Evolutionary conservation across 2,113 vertebrate genomes (phyloP).

Genomic region (Pleuronectes platessa): DNA sequence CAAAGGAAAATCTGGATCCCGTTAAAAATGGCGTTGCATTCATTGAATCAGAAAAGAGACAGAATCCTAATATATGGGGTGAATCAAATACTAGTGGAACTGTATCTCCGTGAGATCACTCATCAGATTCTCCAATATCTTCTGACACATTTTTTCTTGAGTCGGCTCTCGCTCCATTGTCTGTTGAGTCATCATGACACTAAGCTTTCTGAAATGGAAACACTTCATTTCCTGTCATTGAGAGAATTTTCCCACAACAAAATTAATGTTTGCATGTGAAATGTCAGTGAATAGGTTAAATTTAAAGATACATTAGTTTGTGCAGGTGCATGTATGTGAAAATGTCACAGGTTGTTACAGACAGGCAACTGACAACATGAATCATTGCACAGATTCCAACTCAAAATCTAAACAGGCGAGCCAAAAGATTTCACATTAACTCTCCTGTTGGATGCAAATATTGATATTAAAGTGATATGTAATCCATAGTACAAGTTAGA

Average conservation of each 20-base stretch:
- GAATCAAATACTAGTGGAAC: background rate
- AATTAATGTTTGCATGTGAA: background rate
- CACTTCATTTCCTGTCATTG: background rate
- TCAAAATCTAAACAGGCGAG: background rate
- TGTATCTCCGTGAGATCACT: background rate
- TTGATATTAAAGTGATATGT: background rate
- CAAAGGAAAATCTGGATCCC: background rate
- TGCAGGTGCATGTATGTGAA: background rate
- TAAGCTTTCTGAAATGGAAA: background rate
- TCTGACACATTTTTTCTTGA: too few relatives aligned
- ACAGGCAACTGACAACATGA: background rate
- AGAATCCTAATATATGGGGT: background rate
- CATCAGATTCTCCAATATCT: too few relatives aligned
- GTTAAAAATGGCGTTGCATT: background rate
- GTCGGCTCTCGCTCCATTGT: background rate
- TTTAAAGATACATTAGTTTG: background rate
- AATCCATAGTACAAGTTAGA: too few relatives aligned
- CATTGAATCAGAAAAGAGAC: background rate
- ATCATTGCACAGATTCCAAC: background rate
- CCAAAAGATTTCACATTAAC: background rate
- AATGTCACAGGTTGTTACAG: background rate
- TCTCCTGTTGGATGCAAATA: background rate
- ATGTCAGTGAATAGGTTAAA: background rate
- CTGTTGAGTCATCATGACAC: background rate
- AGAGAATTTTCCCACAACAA: background rate